Percentiles rank a stretch among this genome's conserved stretches.
Evolutionary conservation across 2,888 invertebrate genomes (phyloP).

Genomic region (Halocaridina rubra): DNA sequence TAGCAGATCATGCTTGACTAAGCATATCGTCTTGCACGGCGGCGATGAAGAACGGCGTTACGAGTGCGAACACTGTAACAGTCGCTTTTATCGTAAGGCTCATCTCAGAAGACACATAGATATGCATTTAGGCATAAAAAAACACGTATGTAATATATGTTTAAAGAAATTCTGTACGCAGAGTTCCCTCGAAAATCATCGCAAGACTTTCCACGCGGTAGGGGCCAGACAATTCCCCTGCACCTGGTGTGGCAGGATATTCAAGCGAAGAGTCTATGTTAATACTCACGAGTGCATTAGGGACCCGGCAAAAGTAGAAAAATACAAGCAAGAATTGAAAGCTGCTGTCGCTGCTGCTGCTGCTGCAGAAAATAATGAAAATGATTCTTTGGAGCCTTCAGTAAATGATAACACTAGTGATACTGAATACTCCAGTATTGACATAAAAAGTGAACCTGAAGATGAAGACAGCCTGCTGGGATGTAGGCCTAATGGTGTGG

Average conservation of each 20-base stretch:
- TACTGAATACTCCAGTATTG: slow-evolving; percentile 24
- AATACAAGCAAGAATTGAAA: not conserved
- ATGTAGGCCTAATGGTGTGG: not conserved
- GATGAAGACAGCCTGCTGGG: slow-evolving; percentile 4
- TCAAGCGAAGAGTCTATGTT: slow-evolving; percentile 51
- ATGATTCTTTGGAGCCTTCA: not conserved
- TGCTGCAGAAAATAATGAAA: not conserved
- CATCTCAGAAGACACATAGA: slow-evolving; percentile 55
- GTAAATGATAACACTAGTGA: slow-evolving; percentile 3
- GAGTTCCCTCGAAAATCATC: slow-evolving; percentile 35
- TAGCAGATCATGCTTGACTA: slow-evolving; percentile 49
- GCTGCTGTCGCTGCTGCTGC: not conserved
- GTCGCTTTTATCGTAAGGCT: slow-evolving; percentile 50
- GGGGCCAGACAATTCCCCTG: slow-evolving; percentile 55
- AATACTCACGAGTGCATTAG: slow-evolving; percentile 42
- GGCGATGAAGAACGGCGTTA: slow-evolving; percentile 49
- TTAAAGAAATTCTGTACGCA: slow-evolving; percentile 47
- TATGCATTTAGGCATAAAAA: slow-evolving; percentile 53
- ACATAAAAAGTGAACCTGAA: slow-evolving; percentile 48
- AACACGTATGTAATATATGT: slow-evolving; percentile 43
- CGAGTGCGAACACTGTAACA: slow-evolving; percentile 45
- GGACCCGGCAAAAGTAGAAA: not conserved
- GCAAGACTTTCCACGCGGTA: slow-evolving; percentile 44
- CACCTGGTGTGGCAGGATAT: slow-evolving; percentile 43
- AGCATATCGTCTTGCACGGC: slow-evolving; percentile 52